Percentiles rank a stretch among this genome's conserved stretches.
Evolutionary conservation across 2,888 invertebrate genomes (phyloP).

Genomic region (Antitype chi): DNA sequence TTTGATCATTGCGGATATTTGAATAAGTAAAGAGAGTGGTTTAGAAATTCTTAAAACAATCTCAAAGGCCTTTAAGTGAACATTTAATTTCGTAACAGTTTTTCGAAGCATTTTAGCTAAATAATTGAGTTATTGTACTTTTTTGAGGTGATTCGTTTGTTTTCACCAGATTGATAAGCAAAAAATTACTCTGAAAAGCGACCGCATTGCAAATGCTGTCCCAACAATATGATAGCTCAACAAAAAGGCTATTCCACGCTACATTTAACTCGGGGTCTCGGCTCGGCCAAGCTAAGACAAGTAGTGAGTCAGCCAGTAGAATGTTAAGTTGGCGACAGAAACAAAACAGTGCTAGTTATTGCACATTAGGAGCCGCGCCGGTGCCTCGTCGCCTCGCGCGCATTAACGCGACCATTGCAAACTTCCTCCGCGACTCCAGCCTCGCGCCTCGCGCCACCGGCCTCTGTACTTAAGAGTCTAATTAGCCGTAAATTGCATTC

Average conservation of each 20-base stretch:
- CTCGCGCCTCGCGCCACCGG: slow-evolving; percentile 70
- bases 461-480: slow-evolving; percentile 87
- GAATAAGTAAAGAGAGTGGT: slow-evolving; percentile 78
- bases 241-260: slow-evolving; percentile 39
- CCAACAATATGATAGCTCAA: slow-evolving; percentile 40
- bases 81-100: slow-evolving; percentile 68
- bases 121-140: slow-evolving; percentile 45
- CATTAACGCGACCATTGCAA: slow-evolving; percentile 81
- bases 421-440: slow-evolving; percentile 74
- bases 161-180: neutral
- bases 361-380: slow-evolving; percentile 73
- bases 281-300: slow-evolving; percentile 50
- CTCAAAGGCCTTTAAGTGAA: slow-evolving; percentile 73
- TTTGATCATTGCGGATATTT: slow-evolving; percentile 80
- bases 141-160: slow-evolving; percentile 9
- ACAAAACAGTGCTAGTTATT: slow-evolving; percentile 76
- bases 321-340: slow-evolving; percentile 70
- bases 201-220: slow-evolving; percentile 17
- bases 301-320: slow-evolving; percentile 52
- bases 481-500: slow-evolving; percentile 88
- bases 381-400: slow-evolving; percentile 64
- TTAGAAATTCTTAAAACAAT: slow-evolving; percentile 76
- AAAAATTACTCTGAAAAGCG: slow-evolving; percentile 13
- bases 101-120: slow-evolving; percentile 45
- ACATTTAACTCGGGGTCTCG: slow-evolving; percentile 38